Base-by-base conservation (phyloP, 1,140 invertebrate genomes). In the Aporrectodea caliginosa region DNA sequence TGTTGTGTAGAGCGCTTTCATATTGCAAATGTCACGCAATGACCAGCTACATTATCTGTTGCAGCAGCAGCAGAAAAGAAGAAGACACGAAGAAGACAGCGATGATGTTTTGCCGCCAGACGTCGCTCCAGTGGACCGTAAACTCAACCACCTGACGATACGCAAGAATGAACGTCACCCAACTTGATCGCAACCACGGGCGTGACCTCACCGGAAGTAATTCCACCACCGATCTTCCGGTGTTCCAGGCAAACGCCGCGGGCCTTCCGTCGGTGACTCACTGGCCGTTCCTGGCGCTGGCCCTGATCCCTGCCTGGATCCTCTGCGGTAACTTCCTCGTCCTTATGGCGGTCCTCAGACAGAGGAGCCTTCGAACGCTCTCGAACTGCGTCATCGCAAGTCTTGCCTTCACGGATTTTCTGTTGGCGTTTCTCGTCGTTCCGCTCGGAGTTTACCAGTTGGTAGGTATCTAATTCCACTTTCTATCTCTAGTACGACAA, bases 331-430 rank as follows among this genome's bases (percentile, higher is more conserved):
- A 89, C 78, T 69, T 81, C 2, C 82, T 89, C 68, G 88, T 89
- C 73, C 87, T 88, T 69, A 69, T 87, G 6, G 86, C 88, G 1
- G 85, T 89, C 58, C 76, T 83, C 35, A 73, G 88, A 30, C 86
- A 87, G 31, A 81, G 85, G 35, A 73, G 32, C 34, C 78, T 79
- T n/a, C 73, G 78, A 1, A 79, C 72, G 16, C 33, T 79, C 14
- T 79, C 78, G 2, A 79, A 79, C 69, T 76, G 69, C 30, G 78
- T 79, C 35, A 79, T 79, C 27, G 78, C 78, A 2, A 75, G 87
- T 90, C 80, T 94, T 92, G 88, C 98, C 96, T 84, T 86, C 91
- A 16, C 95, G 95, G 78, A 79, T 43, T 76, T 79, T 27, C 43
- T 79, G 29, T 35, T 79, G 35, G 78, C 78, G 14, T 14, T 79